These are phyloP conservation scores for Machaerirhynchus nigripectus DNA, from an alignment of 2,113 vertebrate species.

Conservation along the genomic window DNA sequence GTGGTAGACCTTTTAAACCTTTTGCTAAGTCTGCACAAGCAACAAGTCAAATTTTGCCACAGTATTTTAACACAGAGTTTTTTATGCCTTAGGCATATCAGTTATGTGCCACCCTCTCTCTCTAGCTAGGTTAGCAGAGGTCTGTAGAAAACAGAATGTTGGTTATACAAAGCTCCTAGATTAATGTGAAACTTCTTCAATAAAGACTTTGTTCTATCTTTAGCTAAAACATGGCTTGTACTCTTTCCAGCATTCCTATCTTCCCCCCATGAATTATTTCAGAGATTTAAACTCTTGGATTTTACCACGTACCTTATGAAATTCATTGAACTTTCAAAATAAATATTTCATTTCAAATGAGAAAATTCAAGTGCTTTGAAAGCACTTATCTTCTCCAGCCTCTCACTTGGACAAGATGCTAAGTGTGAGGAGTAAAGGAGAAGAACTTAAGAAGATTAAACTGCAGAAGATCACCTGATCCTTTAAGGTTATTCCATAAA, in stretches of 20 bases:
- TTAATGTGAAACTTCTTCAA: background rate
- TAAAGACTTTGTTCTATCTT: background rate
- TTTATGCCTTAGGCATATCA: background rate
- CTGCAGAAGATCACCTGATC: background rate
- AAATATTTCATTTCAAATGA: background rate
- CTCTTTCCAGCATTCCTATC: background rate
- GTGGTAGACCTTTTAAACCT: background rate
- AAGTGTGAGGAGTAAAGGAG: background rate
- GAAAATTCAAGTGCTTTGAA: background rate
- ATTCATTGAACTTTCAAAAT: background rate
- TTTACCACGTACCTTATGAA: background rate
- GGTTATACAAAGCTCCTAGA: background rate
- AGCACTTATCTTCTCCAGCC: background rate
- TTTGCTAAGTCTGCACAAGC: background rate
- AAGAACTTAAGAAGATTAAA: background rate
- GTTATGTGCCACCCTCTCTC: background rate
- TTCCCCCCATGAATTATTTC: background rate
- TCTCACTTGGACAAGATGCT: background rate
- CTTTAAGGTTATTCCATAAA: background rate
- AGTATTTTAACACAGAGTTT: background rate
- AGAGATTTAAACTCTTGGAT: background rate
- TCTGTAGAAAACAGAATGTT: background rate
- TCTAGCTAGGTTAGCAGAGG: background rate
- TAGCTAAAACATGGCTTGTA: background rate
- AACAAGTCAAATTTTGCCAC: background rate